Conservation (phyloP, 2,888 invertebrate genomes). For the Drosophila nr. perissopoda region DNA sequence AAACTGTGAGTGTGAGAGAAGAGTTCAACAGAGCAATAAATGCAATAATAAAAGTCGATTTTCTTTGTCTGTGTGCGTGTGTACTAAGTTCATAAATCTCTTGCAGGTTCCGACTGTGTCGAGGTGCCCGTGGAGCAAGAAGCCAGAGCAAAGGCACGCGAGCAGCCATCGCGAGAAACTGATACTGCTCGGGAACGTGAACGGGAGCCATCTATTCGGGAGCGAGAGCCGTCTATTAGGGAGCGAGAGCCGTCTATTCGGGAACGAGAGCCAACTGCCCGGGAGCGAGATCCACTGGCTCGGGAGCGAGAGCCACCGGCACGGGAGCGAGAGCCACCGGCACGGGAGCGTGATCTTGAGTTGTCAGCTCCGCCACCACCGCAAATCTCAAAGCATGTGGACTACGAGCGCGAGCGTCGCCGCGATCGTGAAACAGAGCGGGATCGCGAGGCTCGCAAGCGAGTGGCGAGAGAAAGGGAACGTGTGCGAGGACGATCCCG, state of each 20-base stretch:
- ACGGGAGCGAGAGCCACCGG: slow-evolving; percentile 44
- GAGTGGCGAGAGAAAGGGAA: slow-evolving; percentile 47
- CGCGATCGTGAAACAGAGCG: slow-evolving; percentile 62
- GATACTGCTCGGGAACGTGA: slow-evolving; percentile 15
- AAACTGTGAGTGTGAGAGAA: slow-evolving; percentile 56
- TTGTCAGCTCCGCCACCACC: slow-evolving; percentile 78
- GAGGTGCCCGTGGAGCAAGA: slow-evolving; percentile 83
- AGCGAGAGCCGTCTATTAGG: slow-evolving; percentile 20
- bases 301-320: slow-evolving; percentile 30
- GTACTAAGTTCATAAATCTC: slow-evolving; percentile 37
- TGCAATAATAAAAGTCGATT: not conserved
- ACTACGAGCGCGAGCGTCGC: slow-evolving; percentile 66
- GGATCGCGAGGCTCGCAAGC: slow-evolving; percentile 59
- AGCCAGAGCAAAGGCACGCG: slow-evolving; percentile 33
- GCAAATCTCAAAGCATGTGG: slow-evolving; percentile 73
- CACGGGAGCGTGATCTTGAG: slow-evolving; percentile 41
- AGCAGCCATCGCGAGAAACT: slow-evolving; percentile 19
- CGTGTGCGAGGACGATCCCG: slow-evolving; percentile 45
- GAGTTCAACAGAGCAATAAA: slow-evolving; percentile 13
- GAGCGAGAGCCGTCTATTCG: slow-evolving; percentile 19
- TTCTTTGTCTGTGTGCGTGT: slow-evolving; percentile 4
- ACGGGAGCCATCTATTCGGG: slow-evolving; percentile 12
- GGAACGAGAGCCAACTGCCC: slow-evolving; percentile 25
- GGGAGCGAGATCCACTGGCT: slow-evolving; percentile 25
- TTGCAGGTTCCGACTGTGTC: slow-evolving; percentile 85